These are phyloP conservation scores for Eilema griseolum DNA, from an alignment of 2,888 invertebrate genomes.

Conservation along the genomic window DNA sequence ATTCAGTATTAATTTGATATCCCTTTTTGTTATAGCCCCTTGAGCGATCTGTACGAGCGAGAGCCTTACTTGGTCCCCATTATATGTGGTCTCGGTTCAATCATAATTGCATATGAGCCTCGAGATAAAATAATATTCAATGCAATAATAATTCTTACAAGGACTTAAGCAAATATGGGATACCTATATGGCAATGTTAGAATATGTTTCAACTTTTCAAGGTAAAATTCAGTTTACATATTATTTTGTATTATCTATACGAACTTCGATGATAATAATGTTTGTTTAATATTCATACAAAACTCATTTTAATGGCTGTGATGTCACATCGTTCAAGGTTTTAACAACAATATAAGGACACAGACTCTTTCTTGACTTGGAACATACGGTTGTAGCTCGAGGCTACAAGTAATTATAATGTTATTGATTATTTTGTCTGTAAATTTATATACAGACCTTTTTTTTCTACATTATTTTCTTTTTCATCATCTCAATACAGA, in stretches of 20 bases:
- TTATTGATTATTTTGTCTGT: conserved; percentile 22
- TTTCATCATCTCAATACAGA: conserved; percentile 28
- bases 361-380: conserved; percentile 27
- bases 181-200: conserved; percentile 14
- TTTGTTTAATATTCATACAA: neutral
- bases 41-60: conserved; percentile 81
- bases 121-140: conserved; percentile 77
- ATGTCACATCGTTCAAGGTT: neutral
- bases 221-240: neutral
- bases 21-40: conserved; percentile 85
- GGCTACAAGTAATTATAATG: conserved; percentile 23
- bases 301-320: neutral
- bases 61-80: conserved; percentile 78
- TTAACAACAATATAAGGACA: conserved; percentile 6
- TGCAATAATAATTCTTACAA: conserved; percentile 66
- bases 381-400: conserved; percentile 14
- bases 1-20: conserved; percentile 87
- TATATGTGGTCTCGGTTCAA: conserved; percentile 82
- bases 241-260: neutral
- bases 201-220: neutral
- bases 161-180: conserved; percentile 53
- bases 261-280: neutral
- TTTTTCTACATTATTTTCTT: conserved; percentile 30
- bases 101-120: conserved; percentile 84
- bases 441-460: conserved; percentile 9